Evolutionary conservation across 2,888 invertebrate species (phyloP).

Genomic region (Tetropium fuscum): DNA sequence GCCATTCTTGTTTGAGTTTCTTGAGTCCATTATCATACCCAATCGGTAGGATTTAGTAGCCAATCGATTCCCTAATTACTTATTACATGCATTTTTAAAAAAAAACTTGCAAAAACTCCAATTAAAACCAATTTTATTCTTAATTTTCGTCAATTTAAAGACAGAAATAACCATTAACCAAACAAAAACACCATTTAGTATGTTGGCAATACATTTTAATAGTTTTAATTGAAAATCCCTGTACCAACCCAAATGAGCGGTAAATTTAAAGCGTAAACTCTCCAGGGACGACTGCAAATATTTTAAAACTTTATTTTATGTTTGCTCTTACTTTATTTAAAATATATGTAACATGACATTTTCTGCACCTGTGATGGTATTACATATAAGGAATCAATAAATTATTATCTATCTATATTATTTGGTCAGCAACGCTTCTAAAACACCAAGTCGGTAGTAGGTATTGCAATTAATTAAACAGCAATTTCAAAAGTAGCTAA

Average conservation of each 20-base stretch:
- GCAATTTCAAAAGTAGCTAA: too few species aligned
- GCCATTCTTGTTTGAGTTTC: constrained; percentile 61
- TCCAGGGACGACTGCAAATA: too few species aligned
- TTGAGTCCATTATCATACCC: constrained; percentile 60
- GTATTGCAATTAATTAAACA: too few species aligned
- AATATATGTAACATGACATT: too few species aligned
- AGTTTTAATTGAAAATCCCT: neutral
- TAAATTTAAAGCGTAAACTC: constrained; percentile 17
- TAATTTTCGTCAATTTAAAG: constrained; percentile 21
- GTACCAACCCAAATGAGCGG: neutral
- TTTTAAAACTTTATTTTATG: too few species aligned
- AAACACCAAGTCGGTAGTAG: too few species aligned
- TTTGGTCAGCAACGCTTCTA: too few species aligned
- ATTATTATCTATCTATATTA: too few species aligned
- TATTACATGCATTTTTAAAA: neutral
- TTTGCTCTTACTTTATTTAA: too few species aligned
- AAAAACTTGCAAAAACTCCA: neutral
- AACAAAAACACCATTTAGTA: constrained; percentile 34
- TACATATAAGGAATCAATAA: too few species aligned
- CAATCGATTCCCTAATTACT: constrained; percentile 7
- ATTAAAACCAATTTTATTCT: constrained; percentile 16
- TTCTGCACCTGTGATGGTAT: too few species aligned
- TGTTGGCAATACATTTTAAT: constrained; percentile 3
- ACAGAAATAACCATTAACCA: constrained; percentile 34
- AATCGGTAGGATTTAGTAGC: constrained; percentile 4